A percentile compares a stretch with the other conserved stretches of the same genome.
These are phyloP conservation scores for Drosophila subobscura DNA, from an alignment of 1,140 invertebrate genomes.

Conservation along the genomic window DNA sequence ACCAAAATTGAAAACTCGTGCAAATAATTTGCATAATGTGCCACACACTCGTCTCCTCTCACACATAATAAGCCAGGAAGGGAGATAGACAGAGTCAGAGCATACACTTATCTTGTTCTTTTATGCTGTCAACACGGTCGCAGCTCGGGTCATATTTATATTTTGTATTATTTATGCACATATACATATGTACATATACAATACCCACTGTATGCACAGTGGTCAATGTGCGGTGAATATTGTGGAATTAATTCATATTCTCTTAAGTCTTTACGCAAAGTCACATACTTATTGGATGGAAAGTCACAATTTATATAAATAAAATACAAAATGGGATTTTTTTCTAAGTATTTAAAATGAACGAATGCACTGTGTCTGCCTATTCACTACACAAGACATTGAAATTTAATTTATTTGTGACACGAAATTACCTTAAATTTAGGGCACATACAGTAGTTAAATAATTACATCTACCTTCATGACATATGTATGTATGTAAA, in stretches of 20 bases:
- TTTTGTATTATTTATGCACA: slow-evolving; percentile 75
- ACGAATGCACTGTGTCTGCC: slow-evolving; percentile 37
- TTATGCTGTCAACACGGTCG: slow-evolving; percentile 42
- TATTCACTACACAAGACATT: slow-evolving; percentile 67
- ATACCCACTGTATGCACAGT: slow-evolving; percentile 22
- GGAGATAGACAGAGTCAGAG: neutral
- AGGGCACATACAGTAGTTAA: slow-evolving; percentile 13
- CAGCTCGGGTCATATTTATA: slow-evolving; percentile 65
- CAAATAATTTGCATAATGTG: slow-evolving; percentile 78
- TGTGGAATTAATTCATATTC: neutral
- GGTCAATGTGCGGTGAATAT: neutral
- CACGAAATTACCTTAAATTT: slow-evolving; percentile 75
- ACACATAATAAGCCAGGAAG: slow-evolving; percentile 9
- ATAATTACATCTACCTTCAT: slow-evolving; percentile 7
- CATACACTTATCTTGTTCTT: slow-evolving; percentile 12
- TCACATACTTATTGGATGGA: too few species aligned
- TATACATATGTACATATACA: slow-evolving; percentile 60
- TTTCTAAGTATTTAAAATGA: neutral
- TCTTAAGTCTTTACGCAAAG: neutral
- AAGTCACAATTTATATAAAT: neutral
- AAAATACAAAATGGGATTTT: neutral
- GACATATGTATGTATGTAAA: slow-evolving; percentile 5
- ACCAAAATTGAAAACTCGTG: slow-evolving; percentile 79
- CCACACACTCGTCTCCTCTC: slow-evolving; percentile 20
- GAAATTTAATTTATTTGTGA: slow-evolving; percentile 60